A percentile compares a stretch with the other conserved stretches of the same genome.
Evolutionary conservation across 2,888 invertebrate species (phyloP).

Genomic region (Drepana falcataria): DNA sequence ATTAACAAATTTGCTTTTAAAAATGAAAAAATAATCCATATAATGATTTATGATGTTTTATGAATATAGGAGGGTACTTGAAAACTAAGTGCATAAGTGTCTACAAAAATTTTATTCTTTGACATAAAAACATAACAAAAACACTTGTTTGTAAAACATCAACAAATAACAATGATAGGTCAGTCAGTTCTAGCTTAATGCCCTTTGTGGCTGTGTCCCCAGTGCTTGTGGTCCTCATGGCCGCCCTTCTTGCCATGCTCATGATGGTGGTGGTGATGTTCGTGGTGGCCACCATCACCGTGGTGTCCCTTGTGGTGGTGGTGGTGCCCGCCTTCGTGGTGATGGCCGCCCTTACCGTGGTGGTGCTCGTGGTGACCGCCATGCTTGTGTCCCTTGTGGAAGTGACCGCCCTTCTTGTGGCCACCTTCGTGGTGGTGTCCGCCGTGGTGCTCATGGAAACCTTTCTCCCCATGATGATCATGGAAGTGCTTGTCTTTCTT

Average conservation of each 20-base stretch:
- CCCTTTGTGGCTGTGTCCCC: slow-evolving; percentile 80
- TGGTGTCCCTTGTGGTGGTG: slow-evolving; percentile 89
- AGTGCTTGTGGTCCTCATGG: slow-evolving; percentile 87
- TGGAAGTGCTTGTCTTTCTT: slow-evolving; percentile 92
- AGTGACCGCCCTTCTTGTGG: slow-evolving; percentile 88
- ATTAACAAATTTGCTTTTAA: too few species aligned
- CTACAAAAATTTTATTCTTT: slow-evolving; percentile 28
- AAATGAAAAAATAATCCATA: too few species aligned
- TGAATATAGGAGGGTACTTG: too few species aligned
- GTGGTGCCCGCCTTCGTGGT: slow-evolving; percentile 87
- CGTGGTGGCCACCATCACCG: slow-evolving; percentile 86
- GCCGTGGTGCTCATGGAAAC: slow-evolving; percentile 87
- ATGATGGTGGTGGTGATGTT: slow-evolving; percentile 84
- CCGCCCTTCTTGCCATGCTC: slow-evolving; percentile 89
- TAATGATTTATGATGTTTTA: too few species aligned
- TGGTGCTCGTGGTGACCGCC: slow-evolving; percentile 86
- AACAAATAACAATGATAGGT: slow-evolving; percentile 46
- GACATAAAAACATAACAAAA: slow-evolving; percentile 42
- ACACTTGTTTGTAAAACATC: slow-evolving; percentile 30
- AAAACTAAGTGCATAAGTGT: slow-evolving; percentile 1
- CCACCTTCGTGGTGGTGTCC: slow-evolving; percentile 87
- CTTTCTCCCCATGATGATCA: slow-evolving; percentile 88
- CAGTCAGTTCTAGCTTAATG: slow-evolving; percentile 40
- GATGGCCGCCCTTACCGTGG: slow-evolving; percentile 87
- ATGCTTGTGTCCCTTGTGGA: slow-evolving; percentile 88